These are phyloP conservation scores for Sandelia bainsii DNA, from an alignment of 2,797 vertebrate species.

Conservation along the genomic window DNA sequence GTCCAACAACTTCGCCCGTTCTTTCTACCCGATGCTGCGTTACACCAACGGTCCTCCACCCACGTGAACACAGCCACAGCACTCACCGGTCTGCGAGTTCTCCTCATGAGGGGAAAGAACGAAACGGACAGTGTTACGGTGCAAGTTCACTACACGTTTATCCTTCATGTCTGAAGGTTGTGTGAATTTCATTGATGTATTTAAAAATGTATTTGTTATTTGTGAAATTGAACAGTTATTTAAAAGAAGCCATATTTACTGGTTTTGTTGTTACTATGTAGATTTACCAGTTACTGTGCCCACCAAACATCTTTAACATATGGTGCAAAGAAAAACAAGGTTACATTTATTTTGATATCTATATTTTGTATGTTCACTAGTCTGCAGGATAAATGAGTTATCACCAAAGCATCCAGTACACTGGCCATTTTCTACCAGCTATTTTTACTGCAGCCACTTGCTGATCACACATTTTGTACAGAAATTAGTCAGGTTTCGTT, in stretches of 20 bases:
- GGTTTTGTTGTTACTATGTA: not conserved
- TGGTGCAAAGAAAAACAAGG: not conserved
- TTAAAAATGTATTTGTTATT: constrained; percentile 62
- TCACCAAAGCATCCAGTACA: constrained; percentile 53
- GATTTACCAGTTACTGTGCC: constrained; percentile 4
- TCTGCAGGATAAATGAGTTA: not conserved
- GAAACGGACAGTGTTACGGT: not conserved
- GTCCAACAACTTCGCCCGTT: constrained; percentile 95
- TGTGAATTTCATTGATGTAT: constrained; percentile 18
- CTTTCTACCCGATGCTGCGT: constrained; percentile 94
- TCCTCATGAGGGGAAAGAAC: not conserved
- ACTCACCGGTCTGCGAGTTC: not conserved
- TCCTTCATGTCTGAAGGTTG: not conserved
- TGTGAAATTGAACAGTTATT: not conserved
- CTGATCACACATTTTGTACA: constrained; percentile 60
- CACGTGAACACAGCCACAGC: constrained; percentile 78
- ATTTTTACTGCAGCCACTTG: constrained; percentile 44
- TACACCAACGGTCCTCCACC: constrained; percentile 95
- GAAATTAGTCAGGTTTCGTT: constrained; percentile 18
- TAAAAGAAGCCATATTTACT: constrained; percentile 64
- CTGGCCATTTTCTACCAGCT: constrained; percentile 59
- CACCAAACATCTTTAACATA: not conserved
- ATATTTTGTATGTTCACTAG: constrained; percentile 33
- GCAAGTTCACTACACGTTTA: not conserved
- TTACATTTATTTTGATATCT: constrained; percentile 54